Base-by-base conservation (phyloP, 2,888 invertebrate species). In the Cataglyphis livida region DNA sequence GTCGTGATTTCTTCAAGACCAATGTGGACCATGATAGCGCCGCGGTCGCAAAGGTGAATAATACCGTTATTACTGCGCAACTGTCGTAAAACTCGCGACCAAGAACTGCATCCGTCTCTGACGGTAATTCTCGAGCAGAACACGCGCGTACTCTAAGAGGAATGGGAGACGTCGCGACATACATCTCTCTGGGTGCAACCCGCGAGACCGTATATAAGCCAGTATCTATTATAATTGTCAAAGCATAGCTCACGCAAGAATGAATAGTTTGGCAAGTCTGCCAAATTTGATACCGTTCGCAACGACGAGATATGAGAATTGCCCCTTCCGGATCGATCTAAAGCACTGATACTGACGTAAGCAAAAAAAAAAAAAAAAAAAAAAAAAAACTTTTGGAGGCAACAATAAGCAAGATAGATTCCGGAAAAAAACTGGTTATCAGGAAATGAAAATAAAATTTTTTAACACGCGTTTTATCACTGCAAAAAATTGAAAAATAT, bases 31-130 rank as follows among this genome's bases (percentile, higher is more conserved):
- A 71, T 59, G 85, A 83, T 82, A 88, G 86, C 85, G 82, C 84
- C 84, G 74, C 76, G 82, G 70, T 73, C 78, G 82, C 44, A 75
- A 21, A 54, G 51, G 66, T 70, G 35, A 83, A 86, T 86, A 84
- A 83, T 89, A 83, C 84, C 89, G 86, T 91, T 90, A 91, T 91
- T 89, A 86, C 88, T 83, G 81, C 81, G 87, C 88, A 86, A 91
- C 90, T 89, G 85, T 91, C 92, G 90, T 91, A 92, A 92, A 91
- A 87, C 87, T 88, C 76, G 70, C 51, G 48, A 51, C 61, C 82
- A 75, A 81, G 54, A 65, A 51, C 70, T 62, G 88, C 84, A 87
- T 90, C 86, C 84, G 82, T 88, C 87, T 81, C 73, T 78, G 64
- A 86, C 85, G 86, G 89, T 91, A 91, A 91, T 91, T 91, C 89